These are phyloP conservation scores for Copidosoma aretas DNA, from an alignment of 2,888 invertebrate genomes.

Conservation along the genomic window DNA sequence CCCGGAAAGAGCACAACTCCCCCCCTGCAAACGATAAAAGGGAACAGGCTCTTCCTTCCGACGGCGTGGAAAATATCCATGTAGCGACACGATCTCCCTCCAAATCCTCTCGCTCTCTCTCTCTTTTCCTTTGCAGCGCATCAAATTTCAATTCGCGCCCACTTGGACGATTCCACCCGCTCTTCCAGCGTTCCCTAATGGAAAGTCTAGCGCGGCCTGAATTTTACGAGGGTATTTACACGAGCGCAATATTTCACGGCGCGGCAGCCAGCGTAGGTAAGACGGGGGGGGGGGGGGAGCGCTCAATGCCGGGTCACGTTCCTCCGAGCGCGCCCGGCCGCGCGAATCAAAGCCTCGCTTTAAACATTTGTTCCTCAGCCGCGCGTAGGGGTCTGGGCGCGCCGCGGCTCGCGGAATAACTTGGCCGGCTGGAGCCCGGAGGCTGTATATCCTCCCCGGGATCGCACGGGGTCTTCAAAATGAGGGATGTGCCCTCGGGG, in stretches of 20 bases:
- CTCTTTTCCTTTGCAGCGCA: constrained; percentile 8
- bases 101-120: neutral
- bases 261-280: neutral
- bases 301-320: constrained; percentile 62
- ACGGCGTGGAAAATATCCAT: too few species aligned
- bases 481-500: neutral
- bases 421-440: neutral
- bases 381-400: neutral
- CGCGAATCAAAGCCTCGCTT: constrained; percentile 58
- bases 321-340: constrained; percentile 14
- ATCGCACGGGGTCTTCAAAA: neutral
- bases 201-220: constrained; percentile 43
- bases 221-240: constrained; percentile 57
- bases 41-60: too few species aligned
- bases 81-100: too few species aligned
- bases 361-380: constrained; percentile 54
- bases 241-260: constrained; percentile 60
- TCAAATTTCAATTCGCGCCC: constrained; percentile 38
- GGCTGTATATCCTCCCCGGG: neutral
- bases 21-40: neutral
- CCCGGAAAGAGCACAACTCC: neutral
- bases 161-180: constrained; percentile 16
- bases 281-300: constrained; percentile 39
- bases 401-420: constrained; percentile 15
- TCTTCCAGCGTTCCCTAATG: constrained; percentile 15